Conservation (phyloP, 2,797 vertebrate genomes). For the Acrocephalus scirpaceus region DNA sequence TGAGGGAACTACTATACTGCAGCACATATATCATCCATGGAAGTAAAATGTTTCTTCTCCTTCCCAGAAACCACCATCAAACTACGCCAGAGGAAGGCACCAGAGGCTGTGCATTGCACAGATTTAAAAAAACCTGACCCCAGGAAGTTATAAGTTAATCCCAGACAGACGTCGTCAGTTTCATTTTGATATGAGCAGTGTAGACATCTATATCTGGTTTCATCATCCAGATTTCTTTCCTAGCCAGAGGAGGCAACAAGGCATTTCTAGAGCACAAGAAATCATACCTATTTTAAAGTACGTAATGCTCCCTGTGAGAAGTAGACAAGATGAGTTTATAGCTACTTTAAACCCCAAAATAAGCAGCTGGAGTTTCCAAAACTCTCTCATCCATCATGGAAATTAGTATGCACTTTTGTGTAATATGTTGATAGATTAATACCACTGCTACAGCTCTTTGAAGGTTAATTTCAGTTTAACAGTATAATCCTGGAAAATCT, state of each 20-base stretch:
- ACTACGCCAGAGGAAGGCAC: background rate
- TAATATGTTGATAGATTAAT: background rate
- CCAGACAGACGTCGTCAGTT: background rate
- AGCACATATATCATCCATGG: background rate
- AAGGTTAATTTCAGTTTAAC: slow-evolving; percentile 34
- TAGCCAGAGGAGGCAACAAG: background rate
- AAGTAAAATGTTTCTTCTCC: background rate
- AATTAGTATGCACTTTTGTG: background rate
- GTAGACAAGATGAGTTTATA: background rate
- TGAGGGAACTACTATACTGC: background rate
- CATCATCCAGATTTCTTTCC: background rate
- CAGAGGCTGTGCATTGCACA: background rate
- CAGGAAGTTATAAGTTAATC: background rate
- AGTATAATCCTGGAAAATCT: slow-evolving; percentile 7
- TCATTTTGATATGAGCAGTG: background rate
- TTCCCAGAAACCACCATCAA: background rate
- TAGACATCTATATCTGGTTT: background rate
- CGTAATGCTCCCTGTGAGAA: background rate
- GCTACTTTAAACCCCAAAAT: background rate
- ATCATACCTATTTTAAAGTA: background rate
- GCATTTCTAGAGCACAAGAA: background rate
- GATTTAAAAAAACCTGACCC: background rate
- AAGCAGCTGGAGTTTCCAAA: background rate
- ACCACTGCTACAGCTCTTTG: background rate
- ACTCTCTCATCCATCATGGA: background rate